phyloP scores from a whole-genome alignment of 2,888 invertebrate species.

The Sarcophaga rosellei region DNA sequence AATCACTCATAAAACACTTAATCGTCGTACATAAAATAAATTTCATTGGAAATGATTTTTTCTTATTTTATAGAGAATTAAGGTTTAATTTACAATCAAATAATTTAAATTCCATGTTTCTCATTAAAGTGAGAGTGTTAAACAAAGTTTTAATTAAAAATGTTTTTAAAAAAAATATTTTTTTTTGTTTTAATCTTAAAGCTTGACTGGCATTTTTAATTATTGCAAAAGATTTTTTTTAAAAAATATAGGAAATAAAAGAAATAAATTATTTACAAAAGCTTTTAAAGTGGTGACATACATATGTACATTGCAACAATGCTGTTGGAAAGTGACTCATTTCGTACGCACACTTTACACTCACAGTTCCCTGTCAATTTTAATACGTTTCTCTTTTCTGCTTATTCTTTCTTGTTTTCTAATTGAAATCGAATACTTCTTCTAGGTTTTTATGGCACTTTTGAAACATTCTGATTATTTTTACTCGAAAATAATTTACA shows the following conservation, averaged over 20 bases:
- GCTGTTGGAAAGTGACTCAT: neutral
- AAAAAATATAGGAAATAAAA: neutral
- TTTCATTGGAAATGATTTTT: conserved; percentile 1
- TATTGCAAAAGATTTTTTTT: conserved; percentile 6
- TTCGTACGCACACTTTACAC: neutral
- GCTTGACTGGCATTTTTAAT: conserved; percentile 26
- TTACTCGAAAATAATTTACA: conserved; percentile 29
- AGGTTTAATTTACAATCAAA: conserved; percentile 20
- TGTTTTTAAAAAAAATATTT: neutral
- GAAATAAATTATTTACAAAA: conserved; percentile 25
- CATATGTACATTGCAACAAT: neutral
- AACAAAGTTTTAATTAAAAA: conserved; percentile 37
- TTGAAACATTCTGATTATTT: conserved; percentile 13
- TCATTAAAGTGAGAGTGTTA: conserved; percentile 7
- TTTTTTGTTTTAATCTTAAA: conserved; percentile 10
- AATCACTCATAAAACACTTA: conserved; percentile 36
- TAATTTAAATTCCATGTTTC: conserved; percentile 16
- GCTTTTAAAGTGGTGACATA: neutral
- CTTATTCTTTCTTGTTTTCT: conserved; percentile 11
- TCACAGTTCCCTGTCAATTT: neutral
- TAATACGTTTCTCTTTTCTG: too few species aligned
- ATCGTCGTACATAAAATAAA: conserved; percentile 57
- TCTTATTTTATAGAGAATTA: conserved; percentile 62
- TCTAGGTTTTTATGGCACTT: conserved; percentile 53
- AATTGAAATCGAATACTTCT: conserved; percentile 15